A percentile compares a stretch with the other conserved stretches of the same genome.
These are phyloP conservation scores for Copidosoma aretas DNA, from an alignment of 2,888 invertebrate species.

Conservation along the genomic window DNA sequence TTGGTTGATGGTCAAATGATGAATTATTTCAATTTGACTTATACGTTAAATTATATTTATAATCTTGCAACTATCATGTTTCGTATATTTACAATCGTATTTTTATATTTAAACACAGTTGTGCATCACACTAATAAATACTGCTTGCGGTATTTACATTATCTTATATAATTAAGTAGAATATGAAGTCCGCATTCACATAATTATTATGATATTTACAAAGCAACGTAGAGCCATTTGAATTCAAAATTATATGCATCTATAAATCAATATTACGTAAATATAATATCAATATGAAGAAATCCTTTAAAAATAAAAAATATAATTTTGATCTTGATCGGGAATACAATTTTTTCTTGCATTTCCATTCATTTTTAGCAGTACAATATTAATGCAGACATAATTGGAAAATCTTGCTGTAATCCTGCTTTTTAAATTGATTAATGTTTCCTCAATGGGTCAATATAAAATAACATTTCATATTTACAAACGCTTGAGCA, in stretches of 20 bases:
- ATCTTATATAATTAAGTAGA: background rate
- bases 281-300: too few species aligned
- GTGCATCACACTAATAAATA: constrained; percentile 19
- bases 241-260: background rate
- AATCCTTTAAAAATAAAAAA: background rate
- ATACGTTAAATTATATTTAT: constrained; percentile 15
- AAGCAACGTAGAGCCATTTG: background rate
- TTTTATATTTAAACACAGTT: constrained; percentile 12
- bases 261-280: background rate
- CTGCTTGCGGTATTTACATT: constrained; percentile 25
- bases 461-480: too few species aligned
- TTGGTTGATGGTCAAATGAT: background rate
- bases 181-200: background rate
- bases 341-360: too few species aligned
- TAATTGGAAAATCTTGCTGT: too few species aligned
- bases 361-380: too few species aligned
- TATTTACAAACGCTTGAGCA: too few species aligned
- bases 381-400: too few species aligned
- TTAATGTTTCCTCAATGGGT: too few species aligned
- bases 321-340: background rate
- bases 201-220: constrained; percentile 26
- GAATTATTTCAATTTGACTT: constrained; percentile 15
- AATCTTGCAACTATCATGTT: constrained; percentile 13
- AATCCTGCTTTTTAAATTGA: too few species aligned
- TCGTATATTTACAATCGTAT: constrained; percentile 27